phyloP scores from a whole-genome alignment of 2,888 invertebrate species.

The Drosophila merina region DNA sequence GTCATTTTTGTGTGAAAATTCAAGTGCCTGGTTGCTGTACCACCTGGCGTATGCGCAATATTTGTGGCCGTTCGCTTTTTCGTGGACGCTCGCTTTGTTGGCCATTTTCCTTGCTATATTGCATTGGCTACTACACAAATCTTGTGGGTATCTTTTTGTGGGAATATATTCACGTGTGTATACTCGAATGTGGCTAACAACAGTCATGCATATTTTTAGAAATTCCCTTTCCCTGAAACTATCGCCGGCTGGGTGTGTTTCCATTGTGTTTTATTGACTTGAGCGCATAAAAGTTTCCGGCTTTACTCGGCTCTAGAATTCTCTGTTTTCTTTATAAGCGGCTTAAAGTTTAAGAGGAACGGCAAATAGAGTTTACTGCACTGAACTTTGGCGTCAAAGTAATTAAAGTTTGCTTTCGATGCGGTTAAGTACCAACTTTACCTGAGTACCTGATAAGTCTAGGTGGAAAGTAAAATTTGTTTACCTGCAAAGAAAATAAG shows the following conservation, averaged over 20 bases:
- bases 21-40: slow-evolving; percentile 26
- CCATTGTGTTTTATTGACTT: slow-evolving; percentile 51
- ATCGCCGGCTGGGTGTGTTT: slow-evolving; percentile 13
- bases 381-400: slow-evolving; percentile 64
- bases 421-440: slow-evolving; percentile 46
- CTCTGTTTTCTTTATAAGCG: slow-evolving; percentile 49
- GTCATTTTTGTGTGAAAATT: slow-evolving; percentile 40
- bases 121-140: slow-evolving; percentile 41
- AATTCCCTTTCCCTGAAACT: slow-evolving; percentile 26
- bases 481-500: slow-evolving; percentile 63
- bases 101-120: slow-evolving; percentile 8
- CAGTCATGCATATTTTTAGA: slow-evolving; percentile 42
- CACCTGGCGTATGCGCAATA: slow-evolving; percentile 33
- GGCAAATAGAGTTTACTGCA: slow-evolving; percentile 58
- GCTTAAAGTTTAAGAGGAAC: slow-evolving; percentile 55
- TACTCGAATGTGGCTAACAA: slow-evolving; percentile 39
- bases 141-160: slow-evolving; percentile 36
- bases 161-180: slow-evolving; percentile 21
- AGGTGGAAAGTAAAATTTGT: slow-evolving; percentile 22
- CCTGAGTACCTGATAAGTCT: slow-evolving; percentile 25
- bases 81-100: slow-evolving; percentile 24
- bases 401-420: slow-evolving; percentile 62
- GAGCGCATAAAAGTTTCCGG: slow-evolving; percentile 28
- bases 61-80: slow-evolving; percentile 7
- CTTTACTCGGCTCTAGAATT: slow-evolving; percentile 25